Base-by-base conservation (phyloP, 1,140 invertebrate genomes). In the Mya arenaria region DNA sequence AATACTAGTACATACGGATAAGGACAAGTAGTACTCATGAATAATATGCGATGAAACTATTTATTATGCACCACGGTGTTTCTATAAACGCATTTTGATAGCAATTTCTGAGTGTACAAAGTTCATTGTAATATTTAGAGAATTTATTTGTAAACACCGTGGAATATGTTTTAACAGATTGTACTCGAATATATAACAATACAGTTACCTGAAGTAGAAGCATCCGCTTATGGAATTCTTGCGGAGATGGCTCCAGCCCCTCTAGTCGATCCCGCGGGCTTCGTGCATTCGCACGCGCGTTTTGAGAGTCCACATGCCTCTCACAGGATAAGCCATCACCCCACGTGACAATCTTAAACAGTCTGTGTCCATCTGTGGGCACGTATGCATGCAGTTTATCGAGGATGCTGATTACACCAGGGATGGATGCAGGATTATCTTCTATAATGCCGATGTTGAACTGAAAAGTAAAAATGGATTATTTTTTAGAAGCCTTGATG, bases 321-420 rank as follows among this genome's bases (percentile, higher is more conserved):
- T 62, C 52, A 28, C 72, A 72, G 10, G 69, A 72, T 2, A 72
- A 30, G 28, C 72, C 56, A 28, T 60, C 72, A n/a, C 55, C 55
- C 72, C 58, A 75, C 62, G 72, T 60, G n/a, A 75, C 39, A 0
- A 52, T 25, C 13, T 4, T 23, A 34, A 52, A 52, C 30, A 32
- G 25, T 2, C 8, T 37, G 13, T 44, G 39, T 13, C 41, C 58
- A 0, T n/a, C 32, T 6, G 3, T 8, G n/a, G 69, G 69, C 3
- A 72, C 69, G 30, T 72, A 72, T 4, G 15, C 28, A 30, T 72
- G 69, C 28, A 72, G 69, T 15, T 55, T 6, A 5, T 72, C 69
- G 8, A 72, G 23, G 17, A 72, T 72, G 44, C 56, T 74, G n/a
- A 74, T 60, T 3, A 74, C 72, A 19, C 72, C 72, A 25, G 30